Percentiles rank a stretch among this genome's conserved stretches.
Evolutionary conservation across 2,113 vertebrate species (phyloP).

Genomic region (Oncorhynchus gorbuscha): DNA sequence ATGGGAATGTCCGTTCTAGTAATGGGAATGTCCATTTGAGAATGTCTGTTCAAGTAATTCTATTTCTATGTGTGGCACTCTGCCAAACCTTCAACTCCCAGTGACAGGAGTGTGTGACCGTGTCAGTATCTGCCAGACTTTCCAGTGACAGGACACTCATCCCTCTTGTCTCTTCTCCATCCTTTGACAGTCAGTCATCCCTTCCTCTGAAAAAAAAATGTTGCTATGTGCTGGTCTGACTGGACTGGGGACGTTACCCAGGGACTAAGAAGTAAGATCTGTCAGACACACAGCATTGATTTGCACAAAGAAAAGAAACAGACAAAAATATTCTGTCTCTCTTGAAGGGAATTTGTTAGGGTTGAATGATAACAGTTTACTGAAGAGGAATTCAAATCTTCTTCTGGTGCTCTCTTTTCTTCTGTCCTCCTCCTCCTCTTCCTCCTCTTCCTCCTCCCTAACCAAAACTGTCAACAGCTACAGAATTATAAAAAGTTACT

Average conservation of each 20-base stretch:
- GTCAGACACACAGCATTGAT: slow-evolving; percentile 18
- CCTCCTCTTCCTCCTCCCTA: background rate
- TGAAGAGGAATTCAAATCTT: slow-evolving; percentile 54
- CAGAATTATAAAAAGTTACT: slow-evolving; percentile 17
- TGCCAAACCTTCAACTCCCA: slow-evolving; percentile 13
- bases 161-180: slow-evolving; percentile 3
- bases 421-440: slow-evolving; percentile 6
- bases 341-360: slow-evolving; percentile 13
- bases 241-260: slow-evolving; percentile 39
- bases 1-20: no score
- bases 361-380: slow-evolving; percentile 48
- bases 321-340: slow-evolving; percentile 36
- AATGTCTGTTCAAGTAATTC: no score
- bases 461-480: background rate
- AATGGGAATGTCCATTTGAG: no score
- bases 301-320: slow-evolving; percentile 43
- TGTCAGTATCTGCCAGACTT: no score
- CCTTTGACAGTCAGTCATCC: slow-evolving; percentile 32
- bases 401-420: slow-evolving; percentile 62
- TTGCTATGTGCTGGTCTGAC: slow-evolving; percentile 32
- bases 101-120: slow-evolving; percentile 37
- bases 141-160: no score
- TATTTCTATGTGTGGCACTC: slow-evolving; percentile 63
- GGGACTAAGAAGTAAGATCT: slow-evolving; percentile 47
- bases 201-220: slow-evolving; percentile 32